Evolutionary conservation across 2,113 vertebrate species (phyloP), one percentile per base, ranked within the genome.

Genomic region (Phylloscopus whistleri): DNA sequence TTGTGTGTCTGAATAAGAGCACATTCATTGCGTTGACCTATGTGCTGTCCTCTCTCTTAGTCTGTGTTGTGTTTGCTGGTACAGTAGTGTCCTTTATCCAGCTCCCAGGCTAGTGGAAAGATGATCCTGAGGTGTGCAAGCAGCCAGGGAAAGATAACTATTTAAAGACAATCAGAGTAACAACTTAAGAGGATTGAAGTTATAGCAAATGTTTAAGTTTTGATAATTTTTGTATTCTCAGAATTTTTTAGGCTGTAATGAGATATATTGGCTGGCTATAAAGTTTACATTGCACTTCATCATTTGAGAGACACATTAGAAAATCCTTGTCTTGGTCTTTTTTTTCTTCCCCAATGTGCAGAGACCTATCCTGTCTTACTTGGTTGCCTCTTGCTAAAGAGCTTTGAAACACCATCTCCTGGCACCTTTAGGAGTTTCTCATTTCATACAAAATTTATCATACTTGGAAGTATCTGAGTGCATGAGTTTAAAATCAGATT

Each of bases 1-100:
- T 22, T 31, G n/a, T 37, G 17, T 49, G 16, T 66, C 92, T 69
- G 46, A 88, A 11, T 43, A 87, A 67, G 22, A 90, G 31, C 16
- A 39, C 14, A 28, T 83, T 85, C 31, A 66, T 48, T 85, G 78
- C 31, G 58, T 58, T 80, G 28, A 23, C 28, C 70, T 56, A 24
- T 0, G 0, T 49, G 53, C 18, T 62, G n/a, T 41, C 51, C 53
- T 51, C 18, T 48, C n/a, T 70, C 37, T 49, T 17, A 51, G 8
- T 13, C 78, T 43, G 53, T 76, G 35, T 43, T 82, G 6, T 37
- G n/a, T 66, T 79, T 95, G 53, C 79, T 69, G 58, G 79, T 37
- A 58, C 12, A 59, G 30, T 22, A 4, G 8, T 58, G n/a, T 84
- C 51, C 48, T 30, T 84, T 68, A 62, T 66, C n/a, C 53, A 68